A percentile compares a stretch with the other conserved stretches of the same genome.
phyloP scores from a whole-genome alignment of 2,888 invertebrate species.

The Heliothis peltigera region DNA sequence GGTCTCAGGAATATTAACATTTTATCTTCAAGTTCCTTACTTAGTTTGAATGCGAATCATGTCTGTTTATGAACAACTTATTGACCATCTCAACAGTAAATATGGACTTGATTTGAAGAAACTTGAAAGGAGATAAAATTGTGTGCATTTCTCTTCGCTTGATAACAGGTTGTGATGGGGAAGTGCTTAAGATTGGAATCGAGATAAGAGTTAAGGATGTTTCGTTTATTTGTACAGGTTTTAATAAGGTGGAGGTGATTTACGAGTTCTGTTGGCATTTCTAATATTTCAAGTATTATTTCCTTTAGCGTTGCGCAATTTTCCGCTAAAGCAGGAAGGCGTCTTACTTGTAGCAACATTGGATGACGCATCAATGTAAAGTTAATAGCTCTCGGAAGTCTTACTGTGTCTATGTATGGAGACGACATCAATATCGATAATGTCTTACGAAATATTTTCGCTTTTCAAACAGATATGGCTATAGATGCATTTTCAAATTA shows the following conservation, averaged over 20 bases:
- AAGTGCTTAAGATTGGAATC: slow-evolving; percentile 36
- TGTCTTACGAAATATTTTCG: neutral
- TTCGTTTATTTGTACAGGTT: slow-evolving; percentile 19
- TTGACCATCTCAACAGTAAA: slow-evolving; percentile 29
- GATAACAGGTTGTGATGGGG: slow-evolving; percentile 34
- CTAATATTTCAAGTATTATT: slow-evolving; percentile 9
- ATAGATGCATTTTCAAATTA: neutral
- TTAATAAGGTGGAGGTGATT: neutral
- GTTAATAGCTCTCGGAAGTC: slow-evolving; percentile 31
- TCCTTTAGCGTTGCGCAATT: neutral
- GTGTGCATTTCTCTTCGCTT: slow-evolving; percentile 32
- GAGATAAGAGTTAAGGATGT: slow-evolving; percentile 27
- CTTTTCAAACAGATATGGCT: slow-evolving; percentile 5
- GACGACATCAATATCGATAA: slow-evolving; percentile 1
- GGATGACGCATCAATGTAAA: slow-evolving; percentile 29
- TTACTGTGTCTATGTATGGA: slow-evolving; percentile 8
- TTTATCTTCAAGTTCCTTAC: slow-evolving; percentile 46
- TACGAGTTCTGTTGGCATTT: slow-evolving; percentile 28
- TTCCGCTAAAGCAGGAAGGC: slow-evolving; percentile 3
- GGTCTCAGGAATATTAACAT: slow-evolving; percentile 41
- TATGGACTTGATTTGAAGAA: slow-evolving; percentile 30
- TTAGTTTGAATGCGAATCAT: slow-evolving; percentile 41
- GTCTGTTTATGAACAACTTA: slow-evolving; percentile 46
- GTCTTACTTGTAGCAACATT: slow-evolving; percentile 12
- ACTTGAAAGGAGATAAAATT: slow-evolving; percentile 36